phyloP scores from a whole-genome alignment of 2,113 vertebrate species.

The Entosphenus tridentatus region DNA sequence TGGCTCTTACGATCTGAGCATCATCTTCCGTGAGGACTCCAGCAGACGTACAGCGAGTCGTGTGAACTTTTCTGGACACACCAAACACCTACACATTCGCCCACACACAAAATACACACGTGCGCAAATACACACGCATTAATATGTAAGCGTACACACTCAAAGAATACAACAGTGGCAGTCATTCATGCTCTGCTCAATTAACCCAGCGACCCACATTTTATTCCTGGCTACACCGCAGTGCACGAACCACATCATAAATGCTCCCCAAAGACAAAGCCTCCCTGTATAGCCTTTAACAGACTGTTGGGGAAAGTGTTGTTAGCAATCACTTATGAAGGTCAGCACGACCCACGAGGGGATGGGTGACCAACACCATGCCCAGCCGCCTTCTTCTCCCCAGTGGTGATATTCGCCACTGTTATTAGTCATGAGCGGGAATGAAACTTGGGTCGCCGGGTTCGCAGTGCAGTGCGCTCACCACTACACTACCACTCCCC shows the following conservation, averaged over 20 bases:
- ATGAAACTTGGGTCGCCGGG: no score
- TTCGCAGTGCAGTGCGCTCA: no score
- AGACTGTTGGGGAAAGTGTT: no score
- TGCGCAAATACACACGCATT: rapidly evolving
- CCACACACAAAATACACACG: neutral
- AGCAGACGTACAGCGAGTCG: constrained; percentile 41
- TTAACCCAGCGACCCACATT: neutral
- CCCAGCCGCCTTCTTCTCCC: no score
- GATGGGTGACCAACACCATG: no score
- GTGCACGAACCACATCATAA: neutral
- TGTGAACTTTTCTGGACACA: constrained; percentile 79
- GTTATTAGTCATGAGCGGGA: no score
- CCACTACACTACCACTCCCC: no score
- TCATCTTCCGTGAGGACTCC: constrained; percentile 44
- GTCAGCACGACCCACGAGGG: no score
- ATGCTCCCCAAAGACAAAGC: neutral
- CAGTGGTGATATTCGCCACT: no score
- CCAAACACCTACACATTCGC: constrained; percentile 47
- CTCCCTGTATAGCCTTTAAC: neutral
- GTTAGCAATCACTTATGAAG: no score
- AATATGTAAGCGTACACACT: neutral
- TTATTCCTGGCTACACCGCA: neutral
- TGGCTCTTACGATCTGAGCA: constrained; percentile 40
- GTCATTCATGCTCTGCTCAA: no score
- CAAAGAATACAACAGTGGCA: no score